phyloP scores from a whole-genome alignment of 2,113 vertebrate genomes.

The Oreochromis aureus region DNA sequence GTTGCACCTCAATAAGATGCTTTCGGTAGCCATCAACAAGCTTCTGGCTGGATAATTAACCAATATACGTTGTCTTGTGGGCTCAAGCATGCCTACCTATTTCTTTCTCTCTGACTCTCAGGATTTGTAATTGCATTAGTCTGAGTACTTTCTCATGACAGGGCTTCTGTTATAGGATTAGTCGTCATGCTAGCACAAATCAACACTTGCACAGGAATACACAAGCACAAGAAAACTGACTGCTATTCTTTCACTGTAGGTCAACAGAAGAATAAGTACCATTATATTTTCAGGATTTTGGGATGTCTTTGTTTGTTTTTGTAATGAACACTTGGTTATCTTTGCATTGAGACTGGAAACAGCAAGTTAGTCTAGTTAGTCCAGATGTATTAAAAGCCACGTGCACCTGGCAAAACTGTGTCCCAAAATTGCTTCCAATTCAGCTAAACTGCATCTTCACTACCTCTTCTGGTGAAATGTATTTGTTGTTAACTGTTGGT shows the following conservation, averaged over 20 bases:
- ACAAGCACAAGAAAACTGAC: background rate
- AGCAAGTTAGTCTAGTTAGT: background rate
- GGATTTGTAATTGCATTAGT: background rate
- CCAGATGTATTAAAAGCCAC: background rate
- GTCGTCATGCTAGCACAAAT: background rate
- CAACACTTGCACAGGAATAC: background rate
- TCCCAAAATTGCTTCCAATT: background rate
- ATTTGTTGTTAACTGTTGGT: background rate
- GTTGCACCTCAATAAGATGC: background rate
- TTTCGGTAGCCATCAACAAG: background rate
- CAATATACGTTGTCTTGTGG: background rate
- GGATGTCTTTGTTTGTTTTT: background rate
- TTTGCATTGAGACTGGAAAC: background rate
- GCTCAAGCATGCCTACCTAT: background rate
- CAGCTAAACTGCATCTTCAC: background rate
- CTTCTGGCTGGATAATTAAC: background rate
- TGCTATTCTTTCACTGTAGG: background rate
- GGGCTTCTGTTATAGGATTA: background rate
- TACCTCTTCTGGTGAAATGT: background rate
- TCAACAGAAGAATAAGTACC: background rate
- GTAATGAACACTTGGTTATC: background rate
- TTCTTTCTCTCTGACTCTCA: background rate
- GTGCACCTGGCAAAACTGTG: background rate
- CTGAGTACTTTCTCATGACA: background rate
- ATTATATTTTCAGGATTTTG: background rate